Evolutionary conservation across 2,888 invertebrate species (phyloP).

Genomic region (Pandemis heparana): DNA sequence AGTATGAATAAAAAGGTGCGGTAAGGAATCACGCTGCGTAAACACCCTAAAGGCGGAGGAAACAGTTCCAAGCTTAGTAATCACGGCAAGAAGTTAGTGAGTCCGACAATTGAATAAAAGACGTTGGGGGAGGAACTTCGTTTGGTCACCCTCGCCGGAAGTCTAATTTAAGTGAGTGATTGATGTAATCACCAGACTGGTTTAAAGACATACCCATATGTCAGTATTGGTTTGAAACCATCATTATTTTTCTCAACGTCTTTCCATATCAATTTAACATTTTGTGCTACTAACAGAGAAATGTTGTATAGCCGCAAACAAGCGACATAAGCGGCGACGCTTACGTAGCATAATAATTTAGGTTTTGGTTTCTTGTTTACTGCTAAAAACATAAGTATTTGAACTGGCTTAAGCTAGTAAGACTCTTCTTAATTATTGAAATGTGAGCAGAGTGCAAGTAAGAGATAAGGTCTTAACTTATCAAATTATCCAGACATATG

Average conservation of each 20-base stretch:
- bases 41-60: conserved; percentile 72
- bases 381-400: too few relatives aligned
- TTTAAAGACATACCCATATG: conserved; percentile 19
- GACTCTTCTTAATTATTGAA: too few relatives aligned
- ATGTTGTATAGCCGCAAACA: background rate
- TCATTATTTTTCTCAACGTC: background rate
- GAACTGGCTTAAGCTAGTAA: too few relatives aligned
- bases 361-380: too few relatives aligned
- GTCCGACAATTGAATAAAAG: conserved; percentile 60
- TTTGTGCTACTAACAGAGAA: background rate
- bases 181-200: conserved; percentile 50
- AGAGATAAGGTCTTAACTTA: too few relatives aligned
- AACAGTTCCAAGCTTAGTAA: conserved; percentile 58
- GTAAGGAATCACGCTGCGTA: conserved; percentile 78
- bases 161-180: conserved; percentile 59
- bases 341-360: too few relatives aligned
- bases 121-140: conserved; percentile 65
- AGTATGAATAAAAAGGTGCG: conserved; percentile 81
- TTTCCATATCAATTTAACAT: background rate
- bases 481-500: too few relatives aligned
- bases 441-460: too few relatives aligned
- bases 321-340: too few relatives aligned
- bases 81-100: conserved; percentile 60
- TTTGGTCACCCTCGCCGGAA: conserved; percentile 75
- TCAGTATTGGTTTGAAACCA: background rate